phyloP scores from a whole-genome alignment of 2,888 invertebrate genomes.

The Brachylomia viminalis region DNA sequence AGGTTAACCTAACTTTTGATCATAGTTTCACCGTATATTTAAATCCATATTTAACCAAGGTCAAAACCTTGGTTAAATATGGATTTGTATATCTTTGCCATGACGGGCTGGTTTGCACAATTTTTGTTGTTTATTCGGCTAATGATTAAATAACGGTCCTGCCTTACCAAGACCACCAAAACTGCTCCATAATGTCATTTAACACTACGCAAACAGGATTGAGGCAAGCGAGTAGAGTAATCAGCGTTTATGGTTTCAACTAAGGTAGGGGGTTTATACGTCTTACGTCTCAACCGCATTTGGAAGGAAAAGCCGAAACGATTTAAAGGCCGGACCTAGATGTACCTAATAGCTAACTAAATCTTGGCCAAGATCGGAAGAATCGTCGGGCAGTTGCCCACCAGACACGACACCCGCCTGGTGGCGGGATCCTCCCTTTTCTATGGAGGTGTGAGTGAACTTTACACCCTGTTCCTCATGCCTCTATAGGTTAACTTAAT shows the following conservation, averaged over 20 bases:
- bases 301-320: not conserved
- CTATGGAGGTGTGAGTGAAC: too few species aligned
- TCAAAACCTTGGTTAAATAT: not conserved
- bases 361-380: not conserved
- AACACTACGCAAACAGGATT: not conserved
- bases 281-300: not conserved
- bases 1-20: not conserved
- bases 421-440: too few species aligned
- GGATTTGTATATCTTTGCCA: not conserved
- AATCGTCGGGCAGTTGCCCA: too few species aligned
- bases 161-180: not conserved
- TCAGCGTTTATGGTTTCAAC: slow-evolving; percentile 18
- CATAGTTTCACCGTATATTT: not conserved
- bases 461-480: too few species aligned
- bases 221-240: not conserved
- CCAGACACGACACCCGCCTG: too few species aligned
- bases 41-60: too few species aligned
- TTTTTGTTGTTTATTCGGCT: not conserved
- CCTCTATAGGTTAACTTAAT: too few species aligned
- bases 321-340: not conserved
- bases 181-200: not conserved
- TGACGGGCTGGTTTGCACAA: not conserved
- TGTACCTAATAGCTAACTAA: not conserved
- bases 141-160: not conserved
- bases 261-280: not conserved